These are phyloP conservation scores for Formicarius rufipectus DNA, from an alignment of 2,113 vertebrate species.

Conservation along the genomic window DNA sequence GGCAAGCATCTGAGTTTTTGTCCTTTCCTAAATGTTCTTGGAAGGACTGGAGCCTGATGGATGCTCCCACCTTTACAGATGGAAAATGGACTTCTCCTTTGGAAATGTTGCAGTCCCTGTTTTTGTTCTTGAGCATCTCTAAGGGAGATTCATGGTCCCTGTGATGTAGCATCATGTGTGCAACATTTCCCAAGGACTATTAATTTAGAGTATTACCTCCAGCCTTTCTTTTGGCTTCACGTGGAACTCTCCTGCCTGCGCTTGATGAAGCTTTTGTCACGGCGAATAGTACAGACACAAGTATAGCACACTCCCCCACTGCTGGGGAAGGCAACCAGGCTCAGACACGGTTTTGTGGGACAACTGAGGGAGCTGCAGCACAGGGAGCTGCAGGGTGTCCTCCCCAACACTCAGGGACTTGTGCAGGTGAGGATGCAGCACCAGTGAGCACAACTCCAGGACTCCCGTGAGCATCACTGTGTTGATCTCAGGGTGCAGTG, in stretches of 20 bases:
- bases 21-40: not conserved
- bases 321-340: not conserved
- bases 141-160: not conserved
- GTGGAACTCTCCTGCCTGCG: not conserved
- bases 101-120: not conserved
- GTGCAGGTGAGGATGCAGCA: not conserved
- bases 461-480: not conserved
- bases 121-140: not conserved
- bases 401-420: fast-evolving
- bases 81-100: not conserved
- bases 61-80: not conserved
- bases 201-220: not conserved
- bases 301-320: not conserved
- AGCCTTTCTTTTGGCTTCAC: not conserved
- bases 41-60: not conserved
- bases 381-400: not conserved
- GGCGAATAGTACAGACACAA: not conserved
- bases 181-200: not conserved
- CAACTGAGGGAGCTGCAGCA: not conserved
- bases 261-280: not conserved
- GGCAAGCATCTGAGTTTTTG: not conserved
- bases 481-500: not conserved
- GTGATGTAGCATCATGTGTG: not conserved
- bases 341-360: not conserved
- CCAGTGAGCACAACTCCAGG: not conserved